Base-by-base conservation (phyloP, 1,140 invertebrate species). In the Eulimnadia texana region DNA sequence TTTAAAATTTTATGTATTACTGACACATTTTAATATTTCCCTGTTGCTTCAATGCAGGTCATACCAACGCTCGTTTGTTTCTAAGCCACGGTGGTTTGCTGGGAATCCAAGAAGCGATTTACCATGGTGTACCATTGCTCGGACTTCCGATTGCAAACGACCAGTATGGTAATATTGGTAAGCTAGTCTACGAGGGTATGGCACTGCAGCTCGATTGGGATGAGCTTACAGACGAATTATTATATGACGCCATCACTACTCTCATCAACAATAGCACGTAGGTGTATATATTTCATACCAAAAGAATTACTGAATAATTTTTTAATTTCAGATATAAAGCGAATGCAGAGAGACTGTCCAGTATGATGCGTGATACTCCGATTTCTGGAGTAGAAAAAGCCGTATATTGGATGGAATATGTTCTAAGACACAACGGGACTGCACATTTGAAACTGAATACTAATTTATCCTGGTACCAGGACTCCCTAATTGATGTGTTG, bases 41-140 rank as follows among this genome's bases (percentile, higher is more conserved):
- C 20, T n/a, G n/a, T n/a, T n/a, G n/a, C n/a, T n/a, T n/a, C n/a
- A n/a, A 62, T 70, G 22, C 58, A 83, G 82, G 72, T 58, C 84
- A 89, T 72, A 78, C 80, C 20, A 82, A 83, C 61, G 74, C 82
- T 0, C 73, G 79, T 33, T 74, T 80, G 10, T 86, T 82, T 64
- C 78, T 85, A n/a, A 80, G 78, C 3, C 80, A 84, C 65, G 81
- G 81, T 54, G 83, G 83, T 0, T 72, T 83, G 3, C 72, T 84
- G 28, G 82, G 84, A 9, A 71, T 79, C 52, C 77, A 78, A 0
- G 84, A 87, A 66, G 78, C 78, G 0, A 70, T 82, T 1, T 77
- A 81, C 29, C 73, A 74, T 2, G 83, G 80, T 1, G 77, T 82
- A 20, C 84, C 85, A 1, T 78, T 83, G 27, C 68, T 85, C 57